Evolutionary conservation across 2,888 invertebrate genomes (phyloP).

Genomic region (Margaritifera margaritifera): DNA sequence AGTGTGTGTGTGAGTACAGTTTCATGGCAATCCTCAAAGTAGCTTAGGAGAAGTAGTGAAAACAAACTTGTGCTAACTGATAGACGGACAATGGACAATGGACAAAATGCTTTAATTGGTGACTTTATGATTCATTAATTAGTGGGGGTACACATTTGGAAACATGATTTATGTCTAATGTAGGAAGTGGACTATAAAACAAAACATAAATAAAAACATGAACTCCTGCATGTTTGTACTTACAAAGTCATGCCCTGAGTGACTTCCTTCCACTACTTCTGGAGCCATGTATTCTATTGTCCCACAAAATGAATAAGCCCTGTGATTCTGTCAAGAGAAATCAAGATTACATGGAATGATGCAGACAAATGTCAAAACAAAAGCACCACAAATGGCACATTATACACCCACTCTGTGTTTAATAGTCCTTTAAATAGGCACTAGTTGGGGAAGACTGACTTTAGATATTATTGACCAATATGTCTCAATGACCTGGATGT

Average conservation of each 20-base stretch:
- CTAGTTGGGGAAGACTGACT: too few species aligned
- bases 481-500: too few species aligned
- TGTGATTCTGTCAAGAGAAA: constrained; percentile 77
- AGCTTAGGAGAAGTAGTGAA: too few species aligned
- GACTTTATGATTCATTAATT: too few species aligned
- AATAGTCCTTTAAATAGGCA: too few species aligned
- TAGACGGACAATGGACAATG: too few species aligned
- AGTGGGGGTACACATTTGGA: not conserved
- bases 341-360: not conserved
- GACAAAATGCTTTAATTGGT: too few species aligned
- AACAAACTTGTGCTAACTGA: too few species aligned
- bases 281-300: constrained; percentile 99
- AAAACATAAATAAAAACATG: not conserved
- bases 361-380: not conserved
- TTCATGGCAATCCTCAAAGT: too few species aligned
- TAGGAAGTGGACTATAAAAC: not conserved
- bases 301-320: constrained; percentile 98
- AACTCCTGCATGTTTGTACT: constrained; percentile 74
- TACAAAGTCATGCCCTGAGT: constrained; percentile 94
- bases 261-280: constrained; percentile 85
- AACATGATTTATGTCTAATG: not conserved
- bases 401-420: not conserved
- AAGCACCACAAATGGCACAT: not conserved
- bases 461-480: too few species aligned
- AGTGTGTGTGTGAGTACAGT: too few species aligned